A percentile compares a stretch with the other conserved stretches of the same genome.
These are phyloP conservation scores for Lucilia cuprina DNA, from an alignment of 1,140 invertebrate species.

Conservation along the genomic window DNA sequence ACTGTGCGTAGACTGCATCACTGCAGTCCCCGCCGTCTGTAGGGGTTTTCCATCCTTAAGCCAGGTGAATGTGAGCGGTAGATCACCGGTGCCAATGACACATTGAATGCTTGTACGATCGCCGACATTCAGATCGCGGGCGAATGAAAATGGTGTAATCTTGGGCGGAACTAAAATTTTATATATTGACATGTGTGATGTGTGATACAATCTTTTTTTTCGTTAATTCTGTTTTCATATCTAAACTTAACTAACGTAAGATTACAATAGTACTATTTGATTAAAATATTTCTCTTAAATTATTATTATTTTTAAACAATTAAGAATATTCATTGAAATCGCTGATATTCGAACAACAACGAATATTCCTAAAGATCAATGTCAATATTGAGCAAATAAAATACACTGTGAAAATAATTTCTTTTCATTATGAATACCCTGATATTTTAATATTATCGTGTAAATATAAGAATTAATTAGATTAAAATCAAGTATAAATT, in stretches of 20 bases:
- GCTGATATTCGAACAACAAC: no score
- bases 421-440: no score
- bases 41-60: constrained; percentile 70
- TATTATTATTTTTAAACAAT: no score
- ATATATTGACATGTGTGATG: constrained; percentile 11
- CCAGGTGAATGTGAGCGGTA: constrained; percentile 74
- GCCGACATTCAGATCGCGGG: constrained; percentile 72
- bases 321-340: no score
- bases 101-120: constrained; percentile 75
- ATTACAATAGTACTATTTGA: neutral
- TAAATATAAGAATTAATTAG: no score
- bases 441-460: no score
- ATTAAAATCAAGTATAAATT: no score
- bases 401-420: no score
- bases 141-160: constrained; percentile 73
- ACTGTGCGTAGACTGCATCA: constrained; percentile 40
- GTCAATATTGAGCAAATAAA: no score
- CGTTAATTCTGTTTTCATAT: neutral
- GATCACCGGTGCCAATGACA: constrained; percentile 73
- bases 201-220: neutral
- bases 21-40: constrained; percentile 42
- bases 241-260: neutral
- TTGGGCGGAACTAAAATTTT: constrained; percentile 69
- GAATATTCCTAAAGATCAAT: no score
- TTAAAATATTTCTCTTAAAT: no score